A percentile compares a stretch with the other conserved stretches of the same genome.
Evolutionary conservation across 2,797 vertebrate genomes (phyloP).

Genomic region (Selene dorsalis): DNA sequence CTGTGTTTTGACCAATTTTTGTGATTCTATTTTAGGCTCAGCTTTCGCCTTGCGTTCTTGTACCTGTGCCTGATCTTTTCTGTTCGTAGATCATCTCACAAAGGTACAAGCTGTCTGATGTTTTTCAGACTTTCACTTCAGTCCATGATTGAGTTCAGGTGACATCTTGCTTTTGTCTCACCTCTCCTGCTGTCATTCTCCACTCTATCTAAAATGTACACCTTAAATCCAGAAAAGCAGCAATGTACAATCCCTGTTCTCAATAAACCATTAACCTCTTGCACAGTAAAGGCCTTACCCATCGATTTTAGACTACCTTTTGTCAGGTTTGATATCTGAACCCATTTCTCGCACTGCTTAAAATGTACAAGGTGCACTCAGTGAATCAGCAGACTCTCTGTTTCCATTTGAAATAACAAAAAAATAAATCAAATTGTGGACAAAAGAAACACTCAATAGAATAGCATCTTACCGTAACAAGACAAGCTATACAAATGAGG

Average conservation of each 20-base stretch:
- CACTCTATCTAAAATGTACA: not conserved
- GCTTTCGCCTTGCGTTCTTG: too few species aligned
- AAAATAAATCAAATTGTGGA: not conserved
- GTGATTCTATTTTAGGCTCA: too few species aligned
- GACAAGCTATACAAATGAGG: conserved; percentile 12
- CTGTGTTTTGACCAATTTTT: too few species aligned
- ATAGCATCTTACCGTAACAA: not conserved
- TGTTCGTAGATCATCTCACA: conserved; percentile 15
- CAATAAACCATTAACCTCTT: conserved; percentile 46
- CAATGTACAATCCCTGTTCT: conserved; percentile 28
- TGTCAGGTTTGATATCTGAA: conserved; percentile 61
- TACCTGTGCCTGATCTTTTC: too few species aligned
- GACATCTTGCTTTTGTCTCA: conserved; percentile 13
- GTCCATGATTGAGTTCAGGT: conserved; percentile 45
- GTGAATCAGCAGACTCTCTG: not conserved
- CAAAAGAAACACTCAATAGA: conserved; percentile 10
- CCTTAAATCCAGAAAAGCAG: conserved; percentile 40
- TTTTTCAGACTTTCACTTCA: conserved; percentile 15
- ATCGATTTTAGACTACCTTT: conserved; percentile 45
- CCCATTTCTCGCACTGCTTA: conserved; percentile 41
- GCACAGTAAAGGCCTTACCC: conserved; percentile 8
- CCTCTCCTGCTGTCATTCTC: conserved; percentile 5
- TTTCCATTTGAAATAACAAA: not conserved
- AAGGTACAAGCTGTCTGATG: not conserved
- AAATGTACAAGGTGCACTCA: conserved; percentile 11